Base-by-base conservation (phyloP, 2,888 invertebrate species). In the Colletes collaris region DNA sequence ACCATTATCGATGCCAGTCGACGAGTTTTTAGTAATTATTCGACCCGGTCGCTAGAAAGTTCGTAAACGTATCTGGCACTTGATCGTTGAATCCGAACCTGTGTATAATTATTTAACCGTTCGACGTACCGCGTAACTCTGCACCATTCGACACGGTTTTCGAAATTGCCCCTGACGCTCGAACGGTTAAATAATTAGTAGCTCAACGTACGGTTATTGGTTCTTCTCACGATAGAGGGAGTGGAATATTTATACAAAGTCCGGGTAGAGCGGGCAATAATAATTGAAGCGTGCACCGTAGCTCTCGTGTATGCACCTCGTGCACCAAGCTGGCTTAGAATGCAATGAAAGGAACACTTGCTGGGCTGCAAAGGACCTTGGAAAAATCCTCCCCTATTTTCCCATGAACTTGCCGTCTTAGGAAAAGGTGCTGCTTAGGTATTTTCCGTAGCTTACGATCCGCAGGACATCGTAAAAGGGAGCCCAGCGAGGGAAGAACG, bases 341-440 rank as follows among this genome's bases (percentile, higher is more conserved):
- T 40, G 11, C 52, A 16, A 35, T 73, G 70, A 76, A 81, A 68
- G 69, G 73, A 52, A 64, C 83, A 86, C 75, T 89, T 83, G 83
- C 77, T 79, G 60, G 46, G 50, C 53, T 16, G 46, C 52, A 37
- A 72, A 59, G 59, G 59, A 68, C 63, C 67, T 53, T 60, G 50
- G 71, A 55, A 60, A 67, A 70, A 67, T 75, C 73, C 75, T 40
- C 46, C 69, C 76, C 65, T 49, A 62, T 72, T 85, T 86, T 85
- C 70, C 76, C 77, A 79, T 78, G 76, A 86, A 87, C 78, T 84
- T 85, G 66, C 55, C 66, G 59, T 71, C 63, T 70, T 19, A 37
- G 59, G 64, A 60, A 78, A 60, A 73, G 72, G 77, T 55, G 68
- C 11, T 66, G 64, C 40, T 7, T 46, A 40, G 66, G 52, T 64